Conservation (phyloP, 2,113 vertebrate genomes). For the Sisor rabdophorus region DNA sequence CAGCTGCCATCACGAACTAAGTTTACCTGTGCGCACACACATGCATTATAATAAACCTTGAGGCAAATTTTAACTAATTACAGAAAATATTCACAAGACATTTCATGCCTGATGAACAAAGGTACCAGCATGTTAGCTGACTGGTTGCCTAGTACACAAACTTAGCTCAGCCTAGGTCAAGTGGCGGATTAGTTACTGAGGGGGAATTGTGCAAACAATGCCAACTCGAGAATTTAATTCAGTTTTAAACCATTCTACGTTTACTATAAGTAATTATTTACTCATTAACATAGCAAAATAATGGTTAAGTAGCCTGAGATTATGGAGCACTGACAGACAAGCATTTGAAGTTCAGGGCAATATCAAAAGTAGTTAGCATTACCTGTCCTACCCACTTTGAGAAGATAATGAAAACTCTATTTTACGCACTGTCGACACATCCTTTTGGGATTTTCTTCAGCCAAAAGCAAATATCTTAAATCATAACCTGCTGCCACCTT, state of each 20-base stretch:
- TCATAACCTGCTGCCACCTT: not conserved
- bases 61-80: not conserved
- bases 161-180: not conserved
- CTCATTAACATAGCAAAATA: not conserved
- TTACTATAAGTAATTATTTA: too few species aligned
- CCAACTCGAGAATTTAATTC: not conserved
- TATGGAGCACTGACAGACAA: slow-evolving; percentile 53
- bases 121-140: not conserved
- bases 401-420: not conserved
- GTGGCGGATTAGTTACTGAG: slow-evolving; percentile 1
- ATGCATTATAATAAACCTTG: not conserved
- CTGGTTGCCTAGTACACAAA: not conserved
- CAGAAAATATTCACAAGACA: not conserved
- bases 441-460: slow-evolving; percentile 5
- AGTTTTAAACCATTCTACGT: not conserved
- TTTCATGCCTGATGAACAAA: not conserved
- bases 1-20: slow-evolving; percentile 36
- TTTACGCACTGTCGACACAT: slow-evolving; percentile 49
- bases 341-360: slow-evolving; percentile 8
- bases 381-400: slow-evolving; percentile 48
- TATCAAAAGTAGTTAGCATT: not conserved
- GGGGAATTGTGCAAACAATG: not conserved
- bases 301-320: slow-evolving; percentile 50
- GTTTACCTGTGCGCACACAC: not conserved
- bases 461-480: not conserved